Base-by-base conservation (phyloP, 1,140 invertebrate genomes). In the Drosophila pseudoananassae region DNA sequence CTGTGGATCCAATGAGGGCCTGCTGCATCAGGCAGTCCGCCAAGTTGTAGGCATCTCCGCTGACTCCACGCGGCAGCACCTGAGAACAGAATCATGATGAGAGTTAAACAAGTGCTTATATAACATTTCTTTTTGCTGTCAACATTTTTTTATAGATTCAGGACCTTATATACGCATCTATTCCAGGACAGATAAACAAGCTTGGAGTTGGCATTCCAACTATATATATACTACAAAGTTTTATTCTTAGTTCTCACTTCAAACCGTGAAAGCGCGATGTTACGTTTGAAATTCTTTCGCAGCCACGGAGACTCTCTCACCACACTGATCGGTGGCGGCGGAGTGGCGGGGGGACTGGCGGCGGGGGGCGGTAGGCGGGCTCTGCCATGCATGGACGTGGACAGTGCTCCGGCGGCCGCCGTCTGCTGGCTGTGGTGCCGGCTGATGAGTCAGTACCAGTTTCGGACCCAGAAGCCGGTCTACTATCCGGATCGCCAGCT, bases 11-110 rank as follows among this genome's bases (percentile, higher is more conserved):
- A 54, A 98, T 96, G 68, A 98, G 93, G 0, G 97, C 97, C 92
- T 98, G 97, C 90, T 98, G 96, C 23, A 99, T 93, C 69, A 99
- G 96, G 92, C 97, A 97, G 91, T 98, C 97, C 40, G 97, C 96
- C 66, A 98, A 92, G 92, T 98, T 97, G 91, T 98, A 98, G 1
- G 97, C 95, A 94, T 98, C 97, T 14, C 97, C 97, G 84, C 96
- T 97, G 1, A 98, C 96, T 31, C 97, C 96, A 91, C 96, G 92
- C 1, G 96, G 96, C 68, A 97, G 91, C 73, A 97, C 94, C 94
- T 94, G 49, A 5, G 54, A 25, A 20, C 14, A 10, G 14, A 46
- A 33, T 46, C 31, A 56, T 52, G 14, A 15, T 15, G 10, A 38
- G 31, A 8, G 25, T 74, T 50, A 54, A 15, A 27, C 7, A 4